A percentile compares a stretch with the other conserved stretches of the same genome.
These are phyloP conservation scores for Leucoma salicis DNA, from an alignment of 2,888 invertebrate genomes.

Conservation along the genomic window DNA sequence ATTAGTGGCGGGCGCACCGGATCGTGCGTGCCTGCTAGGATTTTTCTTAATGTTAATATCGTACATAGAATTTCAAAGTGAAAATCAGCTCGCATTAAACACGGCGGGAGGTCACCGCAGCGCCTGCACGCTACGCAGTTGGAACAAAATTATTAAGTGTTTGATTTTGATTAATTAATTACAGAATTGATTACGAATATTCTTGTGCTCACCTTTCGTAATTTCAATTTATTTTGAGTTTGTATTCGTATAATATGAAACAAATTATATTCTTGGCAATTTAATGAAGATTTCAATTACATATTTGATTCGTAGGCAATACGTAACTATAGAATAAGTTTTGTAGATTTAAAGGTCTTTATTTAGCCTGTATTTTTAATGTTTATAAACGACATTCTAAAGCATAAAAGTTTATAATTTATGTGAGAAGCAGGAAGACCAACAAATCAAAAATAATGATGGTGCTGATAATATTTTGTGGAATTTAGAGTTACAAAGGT, in stretches of 20 bases:
- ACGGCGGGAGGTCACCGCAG: conserved; percentile 32
- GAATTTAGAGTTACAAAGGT: conserved; percentile 69
- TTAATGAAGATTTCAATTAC: conserved; percentile 16
- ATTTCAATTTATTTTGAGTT: conserved; percentile 31
- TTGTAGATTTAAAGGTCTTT: too few species aligned
- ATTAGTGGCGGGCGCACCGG: conserved; percentile 60
- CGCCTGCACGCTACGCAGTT: conserved; percentile 27
- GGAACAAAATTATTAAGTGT: conserved; percentile 49
- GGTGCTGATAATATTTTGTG: conserved; percentile 60
- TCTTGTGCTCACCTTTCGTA: conserved; percentile 22
- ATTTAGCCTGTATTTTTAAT: too few species aligned
- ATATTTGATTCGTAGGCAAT: too few species aligned
- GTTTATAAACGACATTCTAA: too few species aligned
- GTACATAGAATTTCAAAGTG: conserved; percentile 49
- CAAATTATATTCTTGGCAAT: conserved; percentile 19
- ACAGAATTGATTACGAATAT: conserved; percentile 46
- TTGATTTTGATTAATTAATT: conserved; percentile 56
- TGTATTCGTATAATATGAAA: conserved; percentile 7
- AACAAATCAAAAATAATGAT: conserved; percentile 66
- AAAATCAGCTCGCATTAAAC: conserved; percentile 36
- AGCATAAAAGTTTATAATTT: too few species aligned
- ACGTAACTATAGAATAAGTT: too few species aligned
- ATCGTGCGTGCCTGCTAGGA: conserved; percentile 51
- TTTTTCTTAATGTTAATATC: conserved; percentile 64
- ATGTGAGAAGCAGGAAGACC: conserved; percentile 41